phyloP scores from a whole-genome alignment of 2,797 vertebrate genomes.

The Uromys caudimaculatus region DNA sequence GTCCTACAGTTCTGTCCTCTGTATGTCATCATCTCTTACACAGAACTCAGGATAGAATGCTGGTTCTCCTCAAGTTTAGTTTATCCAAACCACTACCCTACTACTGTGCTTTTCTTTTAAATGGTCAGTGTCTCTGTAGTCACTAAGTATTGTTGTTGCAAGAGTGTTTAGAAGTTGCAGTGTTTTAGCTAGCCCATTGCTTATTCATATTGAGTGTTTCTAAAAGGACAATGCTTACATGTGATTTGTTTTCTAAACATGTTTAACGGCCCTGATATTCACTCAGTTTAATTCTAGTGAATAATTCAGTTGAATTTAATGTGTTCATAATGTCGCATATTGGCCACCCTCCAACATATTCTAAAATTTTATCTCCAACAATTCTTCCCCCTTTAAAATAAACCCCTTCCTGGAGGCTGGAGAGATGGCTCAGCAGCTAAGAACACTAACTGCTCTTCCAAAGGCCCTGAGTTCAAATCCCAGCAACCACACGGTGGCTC shows the following conservation, averaged over 20 bases:
- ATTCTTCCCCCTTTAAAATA: background rate
- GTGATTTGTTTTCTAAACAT: conserved; percentile 55
- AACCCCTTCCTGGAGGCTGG: too few relatives aligned
- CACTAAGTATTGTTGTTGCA: background rate
- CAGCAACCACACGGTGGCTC: too few relatives aligned
- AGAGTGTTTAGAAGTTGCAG: conserved; percentile 44
- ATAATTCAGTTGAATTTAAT: conserved; percentile 21
- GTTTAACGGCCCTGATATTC: conserved; percentile 39
- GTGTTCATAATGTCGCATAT: background rate
- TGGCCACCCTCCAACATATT: background rate
- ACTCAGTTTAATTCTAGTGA: conserved; percentile 10
- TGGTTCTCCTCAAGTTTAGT: background rate
- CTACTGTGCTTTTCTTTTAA: conserved; percentile 34
- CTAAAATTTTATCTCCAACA: conserved; percentile 27
- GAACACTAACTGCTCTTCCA: too few relatives aligned
- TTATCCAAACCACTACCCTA: background rate
- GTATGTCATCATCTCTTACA: background rate
- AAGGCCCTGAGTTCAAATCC: too few relatives aligned
- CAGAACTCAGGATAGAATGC: background rate
- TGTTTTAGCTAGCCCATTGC: conserved; percentile 51
- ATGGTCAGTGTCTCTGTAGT: conserved; percentile 30
- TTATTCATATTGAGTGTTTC: background rate
- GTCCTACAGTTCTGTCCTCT: background rate
- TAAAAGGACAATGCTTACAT: conserved; percentile 45
- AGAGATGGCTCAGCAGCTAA: too few relatives aligned